Conservation (phyloP, 2,888 invertebrate genomes). For the Selenia dentaria region DNA sequence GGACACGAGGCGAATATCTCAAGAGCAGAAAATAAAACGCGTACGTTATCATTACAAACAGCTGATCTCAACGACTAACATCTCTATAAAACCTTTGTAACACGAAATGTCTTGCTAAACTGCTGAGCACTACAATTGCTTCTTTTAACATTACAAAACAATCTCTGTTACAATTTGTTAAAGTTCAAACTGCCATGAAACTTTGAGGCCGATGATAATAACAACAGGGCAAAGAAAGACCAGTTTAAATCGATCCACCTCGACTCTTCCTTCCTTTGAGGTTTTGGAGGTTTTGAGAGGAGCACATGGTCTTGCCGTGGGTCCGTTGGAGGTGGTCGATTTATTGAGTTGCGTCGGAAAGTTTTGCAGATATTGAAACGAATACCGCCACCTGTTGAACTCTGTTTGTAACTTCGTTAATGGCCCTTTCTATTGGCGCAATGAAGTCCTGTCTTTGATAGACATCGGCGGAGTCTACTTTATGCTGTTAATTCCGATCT, state of each 20-base stretch:
- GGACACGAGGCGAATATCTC: constrained; percentile 16
- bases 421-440: constrained; percentile 62
- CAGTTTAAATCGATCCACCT: constrained; percentile 52
- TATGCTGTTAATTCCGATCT: constrained; percentile 9
- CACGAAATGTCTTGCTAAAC: constrained; percentile 68
- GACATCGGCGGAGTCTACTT: constrained; percentile 11
- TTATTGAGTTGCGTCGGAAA: constrained; percentile 77
- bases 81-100: constrained; percentile 65
- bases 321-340: constrained; percentile 58
- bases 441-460: constrained; percentile 52
- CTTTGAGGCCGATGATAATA: constrained; percentile 68
- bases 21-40: constrained; percentile 25
- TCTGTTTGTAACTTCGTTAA: constrained; percentile 74
- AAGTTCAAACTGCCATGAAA: constrained; percentile 62
- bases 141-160: constrained; percentile 42
- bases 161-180: constrained; percentile 41
- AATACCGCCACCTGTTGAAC: constrained; percentile 80
- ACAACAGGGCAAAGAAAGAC: constrained; percentile 72
- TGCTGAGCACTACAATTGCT: constrained; percentile 55
- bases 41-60: constrained; percentile 44
- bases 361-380: constrained; percentile 83
- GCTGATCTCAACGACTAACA: constrained; percentile 61
- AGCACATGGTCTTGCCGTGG: constrained; percentile 32
- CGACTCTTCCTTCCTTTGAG: constrained; percentile 32
- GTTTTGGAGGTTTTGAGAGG: constrained; percentile 35